Percentiles rank a stretch among this genome's conserved stretches.
Conservation (phyloP, 2,113 vertebrate species). For the Sapajus apella region DNA sequence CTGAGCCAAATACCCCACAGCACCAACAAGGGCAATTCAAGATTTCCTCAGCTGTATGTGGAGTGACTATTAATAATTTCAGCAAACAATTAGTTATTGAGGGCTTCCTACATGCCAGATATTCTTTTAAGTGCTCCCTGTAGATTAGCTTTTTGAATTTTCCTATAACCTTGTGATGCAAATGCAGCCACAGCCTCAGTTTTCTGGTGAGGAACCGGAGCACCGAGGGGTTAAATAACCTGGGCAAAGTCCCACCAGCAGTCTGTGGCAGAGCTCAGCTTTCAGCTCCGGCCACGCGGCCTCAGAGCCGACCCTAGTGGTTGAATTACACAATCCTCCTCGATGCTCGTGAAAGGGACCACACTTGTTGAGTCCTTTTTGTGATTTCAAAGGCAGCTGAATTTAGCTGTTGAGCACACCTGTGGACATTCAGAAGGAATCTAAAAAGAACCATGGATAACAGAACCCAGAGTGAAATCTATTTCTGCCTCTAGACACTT, state of each 20-base stretch:
- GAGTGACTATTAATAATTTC: no score
- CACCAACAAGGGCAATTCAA: no score
- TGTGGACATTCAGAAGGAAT: background rate
- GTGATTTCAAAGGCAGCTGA: conserved; percentile 38
- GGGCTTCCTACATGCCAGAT: rapidly evolving
- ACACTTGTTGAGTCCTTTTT: background rate
- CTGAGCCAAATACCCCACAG: background rate
- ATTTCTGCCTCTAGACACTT: background rate
- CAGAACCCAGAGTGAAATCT: background rate
- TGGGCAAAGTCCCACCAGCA: background rate
- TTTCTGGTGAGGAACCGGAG: background rate
- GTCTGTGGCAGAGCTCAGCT: rapidly evolving
- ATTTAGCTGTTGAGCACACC: conserved; percentile 35
- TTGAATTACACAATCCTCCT: background rate
- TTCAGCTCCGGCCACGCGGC: rapidly evolving
- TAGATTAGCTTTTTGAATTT: background rate
- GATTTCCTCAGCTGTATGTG: no score
- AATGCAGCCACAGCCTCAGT: rapidly evolving
- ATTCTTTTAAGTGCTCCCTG: background rate
- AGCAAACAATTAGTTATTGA: background rate
- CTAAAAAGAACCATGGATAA: background rate
- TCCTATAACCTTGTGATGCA: rapidly evolving
- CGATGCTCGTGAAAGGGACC: background rate
- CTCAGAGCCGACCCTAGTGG: background rate
- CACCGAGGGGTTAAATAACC: background rate